Conservation (phyloP, 2,113 vertebrate genomes). For the Nesogale talazaci region DNA sequence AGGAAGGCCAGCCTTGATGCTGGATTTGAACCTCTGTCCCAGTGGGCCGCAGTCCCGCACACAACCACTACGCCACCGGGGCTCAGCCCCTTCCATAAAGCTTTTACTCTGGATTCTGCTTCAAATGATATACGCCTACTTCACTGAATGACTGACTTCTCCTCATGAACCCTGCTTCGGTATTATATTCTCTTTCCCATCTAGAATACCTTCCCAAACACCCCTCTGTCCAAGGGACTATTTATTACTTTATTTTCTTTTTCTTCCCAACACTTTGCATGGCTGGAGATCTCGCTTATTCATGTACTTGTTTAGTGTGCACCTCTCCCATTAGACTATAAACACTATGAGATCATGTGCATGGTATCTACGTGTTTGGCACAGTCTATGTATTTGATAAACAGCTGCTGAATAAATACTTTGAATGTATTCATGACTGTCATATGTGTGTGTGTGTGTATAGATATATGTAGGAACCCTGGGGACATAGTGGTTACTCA, state of each 20-base stretch:
- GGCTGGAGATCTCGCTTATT: neutral
- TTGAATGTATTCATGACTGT: constrained; percentile 26
- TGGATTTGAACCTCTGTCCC: too few species aligned
- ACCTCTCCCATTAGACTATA: neutral
- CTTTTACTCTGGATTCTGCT: neutral
- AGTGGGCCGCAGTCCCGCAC: too few species aligned
- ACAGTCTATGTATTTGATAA: neutral
- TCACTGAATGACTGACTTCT: neutral
- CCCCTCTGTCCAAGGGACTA: neutral
- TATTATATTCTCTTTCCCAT: neutral
- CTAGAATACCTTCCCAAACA: neutral
- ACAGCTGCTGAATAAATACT: neutral
- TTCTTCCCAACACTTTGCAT: neutral
- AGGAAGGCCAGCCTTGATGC: too few species aligned
- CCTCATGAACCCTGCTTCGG: constrained; percentile 9
- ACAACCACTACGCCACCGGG: too few species aligned
- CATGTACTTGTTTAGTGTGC: neutral
- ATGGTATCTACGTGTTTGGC: neutral
- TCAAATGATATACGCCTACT: neutral
- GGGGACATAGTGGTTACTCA: too few species aligned
- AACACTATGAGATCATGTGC: neutral
- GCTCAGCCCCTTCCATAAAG: too few species aligned
- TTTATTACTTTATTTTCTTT: constrained; percentile 3
- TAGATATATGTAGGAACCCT: neutral
- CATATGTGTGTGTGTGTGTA: neutral